Percentiles rank a stretch among this genome's conserved stretches.
Evolutionary conservation across 2,113 vertebrate genomes (phyloP).

Genomic region (Neodontobutis hainanensis): DNA sequence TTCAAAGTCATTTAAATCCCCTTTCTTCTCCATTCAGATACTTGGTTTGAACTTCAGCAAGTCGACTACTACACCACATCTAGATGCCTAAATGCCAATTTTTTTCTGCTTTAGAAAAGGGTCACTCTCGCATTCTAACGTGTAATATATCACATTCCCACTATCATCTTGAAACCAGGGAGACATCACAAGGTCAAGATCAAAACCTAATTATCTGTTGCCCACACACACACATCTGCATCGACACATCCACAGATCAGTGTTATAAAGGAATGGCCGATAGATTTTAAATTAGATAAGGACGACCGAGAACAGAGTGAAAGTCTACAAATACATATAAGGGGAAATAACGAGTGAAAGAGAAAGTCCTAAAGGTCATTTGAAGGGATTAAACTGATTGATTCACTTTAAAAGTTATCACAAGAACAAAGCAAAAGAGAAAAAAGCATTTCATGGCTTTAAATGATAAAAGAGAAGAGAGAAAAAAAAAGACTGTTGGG

Average conservation of each 20-base stretch:
- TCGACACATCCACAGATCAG: constrained; percentile 33
- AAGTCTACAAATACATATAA: constrained; percentile 1
- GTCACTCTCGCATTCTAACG: constrained; percentile 7
- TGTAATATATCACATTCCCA: constrained; percentile 25
- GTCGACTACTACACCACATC: too few relatives aligned
- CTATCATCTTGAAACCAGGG: constrained; percentile 47
- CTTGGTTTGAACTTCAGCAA: too few relatives aligned
- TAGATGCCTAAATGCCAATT: neutral
- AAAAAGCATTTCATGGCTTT: constrained; percentile 11
- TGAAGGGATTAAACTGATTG: constrained; percentile 32
- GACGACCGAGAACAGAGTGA: constrained; percentile 21
- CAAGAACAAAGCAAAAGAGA: constrained; percentile 24
- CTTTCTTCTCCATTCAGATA: too few relatives aligned
- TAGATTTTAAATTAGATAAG: constrained; percentile 29
- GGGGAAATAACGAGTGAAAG: neutral
- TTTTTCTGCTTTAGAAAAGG: constrained; percentile 16
- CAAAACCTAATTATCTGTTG: constrained; percentile 63
- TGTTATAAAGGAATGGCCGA: constrained; percentile 23
- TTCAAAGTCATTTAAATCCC: too few relatives aligned
- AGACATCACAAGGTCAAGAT: constrained; percentile 67
- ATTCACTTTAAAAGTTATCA: constrained; percentile 29
- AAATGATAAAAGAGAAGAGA: constrained; percentile 39
- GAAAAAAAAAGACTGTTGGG: constrained; percentile 10
- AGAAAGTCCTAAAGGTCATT: constrained; percentile 27
- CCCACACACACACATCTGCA: constrained; percentile 8